Evolutionary conservation across 1,140 invertebrate species (phyloP), one percentile per base, ranked within the genome.

Genomic region (Anastatus disparis): DNA sequence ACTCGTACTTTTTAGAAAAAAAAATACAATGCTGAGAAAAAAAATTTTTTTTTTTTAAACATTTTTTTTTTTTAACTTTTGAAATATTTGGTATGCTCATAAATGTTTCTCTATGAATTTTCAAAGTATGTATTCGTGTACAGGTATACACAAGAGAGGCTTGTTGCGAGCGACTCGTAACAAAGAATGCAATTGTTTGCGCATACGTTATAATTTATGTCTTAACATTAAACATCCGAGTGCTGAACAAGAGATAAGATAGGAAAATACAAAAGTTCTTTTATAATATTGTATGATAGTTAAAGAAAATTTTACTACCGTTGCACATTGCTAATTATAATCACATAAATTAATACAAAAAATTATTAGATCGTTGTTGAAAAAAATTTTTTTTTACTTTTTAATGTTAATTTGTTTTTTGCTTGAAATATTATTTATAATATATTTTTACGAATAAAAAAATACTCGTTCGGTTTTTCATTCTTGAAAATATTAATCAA

Each of bases 131-230:
- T 40, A 35, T 64, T n/a, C 20, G 3, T 31, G 38, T 17, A 29
- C 26, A 58, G 35, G 50, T 52, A 17, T n/a, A n/a, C n/a, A n/a
- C n/a, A n/a, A n/a, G n/a, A n/a, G n/a, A n/a, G 24, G 26, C 26
- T 42, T 35, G n/a, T n/a, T 17, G 38, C 26, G 35, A 42, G 7
- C 42, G n/a, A 55, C 48, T 35, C n/a, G n/a, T n/a, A 55, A 55
- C 67, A 55, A 63, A 62, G 66, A 69, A 65, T 53, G 50, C 46
- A 53, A 53, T 70, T 62, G 40, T 70, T 55, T 62, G 35, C 17
- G 3, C 48, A 44, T 20, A 29, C 12, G n/a, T 50, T 63, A 35
- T 55, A 63, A 70, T 70, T 70, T 70, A 70, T 63, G 38, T 35
- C 58, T n/a, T 38, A 55, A 46, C 38, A 42, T 63, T 70, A 62